Evolutionary conservation across 2,797 vertebrate species (phyloP).

Genomic region (Bovichtus variegatus): DNA sequence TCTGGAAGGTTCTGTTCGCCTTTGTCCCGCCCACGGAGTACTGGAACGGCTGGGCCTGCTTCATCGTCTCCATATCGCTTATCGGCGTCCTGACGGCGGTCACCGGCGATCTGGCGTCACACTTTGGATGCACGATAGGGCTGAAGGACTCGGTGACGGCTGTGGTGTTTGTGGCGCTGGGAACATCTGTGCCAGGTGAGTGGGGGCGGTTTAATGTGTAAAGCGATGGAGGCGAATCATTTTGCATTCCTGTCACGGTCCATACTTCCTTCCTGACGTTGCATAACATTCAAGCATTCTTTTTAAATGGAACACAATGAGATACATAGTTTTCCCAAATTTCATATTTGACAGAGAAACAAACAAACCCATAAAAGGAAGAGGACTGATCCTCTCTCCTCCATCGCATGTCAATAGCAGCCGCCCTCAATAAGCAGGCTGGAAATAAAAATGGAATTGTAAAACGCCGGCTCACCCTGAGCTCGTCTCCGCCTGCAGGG

Average conservation of each 20-base stretch:
- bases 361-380: slow-evolving; percentile 22
- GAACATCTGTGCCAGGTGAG: slow-evolving; percentile 89
- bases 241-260: neutral
- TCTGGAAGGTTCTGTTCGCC: slow-evolving; percentile 91
- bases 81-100: slow-evolving; percentile 90
- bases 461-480: slow-evolving; percentile 30
- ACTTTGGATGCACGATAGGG: slow-evolving; percentile 90
- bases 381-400: slow-evolving; percentile 1
- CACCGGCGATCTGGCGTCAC: slow-evolving; percentile 89
- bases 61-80: slow-evolving; percentile 89
- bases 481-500: slow-evolving; percentile 26
- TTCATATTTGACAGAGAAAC: slow-evolving; percentile 14
- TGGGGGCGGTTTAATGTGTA: neutral
- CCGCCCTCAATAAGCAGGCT: neutral
- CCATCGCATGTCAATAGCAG: slow-evolving; percentile 33
- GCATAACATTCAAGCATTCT: neutral
- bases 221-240: too few relatives aligned
- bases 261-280: neutral
- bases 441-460: slow-evolving; percentile 51
- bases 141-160: slow-evolving; percentile 91
- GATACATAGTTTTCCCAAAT: neutral
- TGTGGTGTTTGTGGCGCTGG: slow-evolving; percentile 90
- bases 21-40: slow-evolving; percentile 92
- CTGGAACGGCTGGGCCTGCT: slow-evolving; percentile 93
- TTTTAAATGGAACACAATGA: neutral